These are phyloP conservation scores for Pipistrellus nathusii DNA, from an alignment of 2,797 vertebrate species.

Conservation along the genomic window DNA sequence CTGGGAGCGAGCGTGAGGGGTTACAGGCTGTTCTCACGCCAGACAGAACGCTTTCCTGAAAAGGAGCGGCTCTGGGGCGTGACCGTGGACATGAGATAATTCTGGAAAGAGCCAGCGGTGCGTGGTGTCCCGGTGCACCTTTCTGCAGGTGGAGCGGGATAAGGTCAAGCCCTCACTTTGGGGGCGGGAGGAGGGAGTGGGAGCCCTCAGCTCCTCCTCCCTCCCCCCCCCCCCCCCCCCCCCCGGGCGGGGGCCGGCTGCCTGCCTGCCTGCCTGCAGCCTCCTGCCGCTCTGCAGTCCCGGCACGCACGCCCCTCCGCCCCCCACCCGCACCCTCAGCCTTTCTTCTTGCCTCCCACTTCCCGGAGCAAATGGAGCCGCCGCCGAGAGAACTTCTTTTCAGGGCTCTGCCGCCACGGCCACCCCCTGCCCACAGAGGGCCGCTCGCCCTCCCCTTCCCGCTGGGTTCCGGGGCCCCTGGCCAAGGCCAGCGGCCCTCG, in stretches of 20 bases:
- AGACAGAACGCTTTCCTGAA: not conserved
- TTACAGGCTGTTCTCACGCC: not conserved
- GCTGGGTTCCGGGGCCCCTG: not conserved
- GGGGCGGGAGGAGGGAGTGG: not conserved
- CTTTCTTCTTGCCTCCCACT: slow-evolving; percentile 52
- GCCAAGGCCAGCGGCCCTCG: not conserved
- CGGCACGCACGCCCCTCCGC: not conserved
- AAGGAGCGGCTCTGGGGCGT: not conserved
- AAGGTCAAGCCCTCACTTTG: not conserved
- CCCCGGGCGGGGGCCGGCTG: not conserved
- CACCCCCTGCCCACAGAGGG: not conserved
- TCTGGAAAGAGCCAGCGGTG: not conserved
- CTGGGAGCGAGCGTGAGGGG: not conserved
- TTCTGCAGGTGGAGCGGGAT: not conserved
- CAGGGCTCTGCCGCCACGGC: not conserved
- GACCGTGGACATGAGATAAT: too few species aligned
- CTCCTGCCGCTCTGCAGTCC: not conserved
- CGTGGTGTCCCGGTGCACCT: not conserved
- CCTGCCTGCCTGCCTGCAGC: not conserved
- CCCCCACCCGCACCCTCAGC: not conserved
- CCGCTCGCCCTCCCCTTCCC: not conserved
- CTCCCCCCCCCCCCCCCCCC: not conserved
- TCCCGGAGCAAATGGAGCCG: not conserved
- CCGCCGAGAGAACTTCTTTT: not conserved
- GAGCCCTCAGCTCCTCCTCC: not conserved